These are phyloP conservation scores for Deilephila porcellus DNA, from an alignment of 2,888 invertebrate species.

Conservation along the genomic window DNA sequence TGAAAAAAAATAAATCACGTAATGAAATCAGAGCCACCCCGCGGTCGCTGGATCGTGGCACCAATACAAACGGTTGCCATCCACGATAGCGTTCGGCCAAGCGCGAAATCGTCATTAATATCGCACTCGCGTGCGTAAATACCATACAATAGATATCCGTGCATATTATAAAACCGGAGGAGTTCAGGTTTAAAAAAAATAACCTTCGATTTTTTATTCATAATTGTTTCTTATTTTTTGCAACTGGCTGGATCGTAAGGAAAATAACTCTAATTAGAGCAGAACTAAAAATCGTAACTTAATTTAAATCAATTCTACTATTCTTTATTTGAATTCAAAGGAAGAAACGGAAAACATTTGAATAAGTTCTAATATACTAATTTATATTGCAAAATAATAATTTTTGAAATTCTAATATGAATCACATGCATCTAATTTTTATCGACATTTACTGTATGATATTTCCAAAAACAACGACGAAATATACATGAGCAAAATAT, in stretches of 20 bases:
- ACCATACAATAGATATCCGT: conserved; percentile 39
- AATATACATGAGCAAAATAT: too few species aligned
- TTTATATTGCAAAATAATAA: too few species aligned
- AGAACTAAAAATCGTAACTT: too few species aligned
- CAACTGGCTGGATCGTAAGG: neutral
- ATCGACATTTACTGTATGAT: too few species aligned
- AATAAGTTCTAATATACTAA: too few species aligned
- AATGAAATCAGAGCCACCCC: conserved; percentile 74
- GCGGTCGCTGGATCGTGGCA: conserved; percentile 46
- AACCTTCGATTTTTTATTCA: neutral
- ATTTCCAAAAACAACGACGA: too few species aligned
- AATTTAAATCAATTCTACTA: too few species aligned
- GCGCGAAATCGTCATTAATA: conserved; percentile 79
- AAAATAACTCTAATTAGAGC: too few species aligned
- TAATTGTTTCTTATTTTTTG: neutral
- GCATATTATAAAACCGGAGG: conserved; percentile 17
- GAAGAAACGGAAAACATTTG: too few species aligned
- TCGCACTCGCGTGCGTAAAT: conserved; percentile 52
- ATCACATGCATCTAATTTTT: too few species aligned
- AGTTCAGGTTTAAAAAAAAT: neutral
- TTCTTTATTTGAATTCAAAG: too few species aligned
- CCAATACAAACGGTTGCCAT: conserved; percentile 65
- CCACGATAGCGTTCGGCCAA: conserved; percentile 58
- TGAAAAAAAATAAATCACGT: conserved; percentile 73
- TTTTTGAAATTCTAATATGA: too few species aligned